phyloP scores from a whole-genome alignment of 1,140 invertebrate genomes.

The Chironomus tepperi region DNA sequence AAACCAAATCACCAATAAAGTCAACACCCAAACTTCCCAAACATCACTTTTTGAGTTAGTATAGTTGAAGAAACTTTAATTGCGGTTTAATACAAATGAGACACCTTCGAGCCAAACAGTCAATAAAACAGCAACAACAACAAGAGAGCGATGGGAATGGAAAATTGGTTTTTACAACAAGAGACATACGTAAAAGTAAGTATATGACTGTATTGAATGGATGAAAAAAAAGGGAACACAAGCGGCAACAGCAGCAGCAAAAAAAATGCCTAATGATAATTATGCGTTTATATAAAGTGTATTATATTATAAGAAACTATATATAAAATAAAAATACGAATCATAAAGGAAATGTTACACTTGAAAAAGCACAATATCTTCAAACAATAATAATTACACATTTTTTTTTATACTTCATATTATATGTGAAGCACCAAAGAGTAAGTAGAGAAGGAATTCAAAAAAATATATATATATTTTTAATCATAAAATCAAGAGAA shows the following conservation, averaged over 20 bases:
- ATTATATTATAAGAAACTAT: too few relatives aligned
- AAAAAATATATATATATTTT: background rate
- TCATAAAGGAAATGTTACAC: slow-evolving; percentile 23
- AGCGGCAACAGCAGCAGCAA: background rate
- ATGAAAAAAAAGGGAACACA: background rate
- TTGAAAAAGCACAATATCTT: slow-evolving; percentile 23
- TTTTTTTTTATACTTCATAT: background rate
- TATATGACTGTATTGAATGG: background rate
- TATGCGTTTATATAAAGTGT: slow-evolving; percentile 16
- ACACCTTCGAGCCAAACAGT: background rate
- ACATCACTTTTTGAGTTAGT: background rate
- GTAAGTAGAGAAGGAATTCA: background rate
- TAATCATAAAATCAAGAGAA: slow-evolving; percentile 14
- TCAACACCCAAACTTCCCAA: too few relatives aligned
- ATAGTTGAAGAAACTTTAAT: slow-evolving; percentile 19
- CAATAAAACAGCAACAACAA: background rate
- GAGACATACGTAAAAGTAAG: background rate
- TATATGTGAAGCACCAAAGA: background rate
- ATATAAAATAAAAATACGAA: background rate
- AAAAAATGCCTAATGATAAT: slow-evolving; percentile 20
- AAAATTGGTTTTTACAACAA: background rate
- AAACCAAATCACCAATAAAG: too few relatives aligned
- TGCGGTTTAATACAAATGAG: slow-evolving; percentile 24
- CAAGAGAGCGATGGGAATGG: background rate
- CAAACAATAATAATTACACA: slow-evolving; percentile 23